Conservation (phyloP, 2,797 vertebrate genomes). For the Cynodonichthys magdalenae region DNA sequence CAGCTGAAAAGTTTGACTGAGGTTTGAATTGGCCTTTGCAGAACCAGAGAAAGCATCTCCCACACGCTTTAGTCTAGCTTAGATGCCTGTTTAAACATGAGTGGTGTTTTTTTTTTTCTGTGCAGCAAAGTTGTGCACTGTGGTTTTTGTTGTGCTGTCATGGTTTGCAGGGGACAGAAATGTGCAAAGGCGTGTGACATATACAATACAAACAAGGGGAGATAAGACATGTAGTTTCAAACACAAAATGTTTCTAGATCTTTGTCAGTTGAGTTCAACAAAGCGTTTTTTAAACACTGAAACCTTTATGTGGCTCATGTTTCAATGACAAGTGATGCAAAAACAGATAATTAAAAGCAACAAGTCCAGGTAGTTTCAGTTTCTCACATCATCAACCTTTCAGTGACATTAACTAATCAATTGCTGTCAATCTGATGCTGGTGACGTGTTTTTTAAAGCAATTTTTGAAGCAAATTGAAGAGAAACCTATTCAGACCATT, state of each 20-base stretch:
- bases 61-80: slow-evolving; percentile 55
- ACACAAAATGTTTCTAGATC: background rate
- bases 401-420: too few species aligned
- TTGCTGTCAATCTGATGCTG: too few species aligned
- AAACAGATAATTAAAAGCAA: too few species aligned
- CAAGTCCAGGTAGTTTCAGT: too few species aligned
- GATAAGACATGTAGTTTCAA: background rate
- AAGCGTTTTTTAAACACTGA: too few species aligned
- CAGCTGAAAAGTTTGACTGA: slow-evolving; percentile 37
- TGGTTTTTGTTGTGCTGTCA: background rate
- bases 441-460: too few species aligned
- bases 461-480: too few species aligned
- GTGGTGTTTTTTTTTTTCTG: slow-evolving; percentile 4
- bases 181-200: slow-evolving; percentile 24
- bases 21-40: slow-evolving; percentile 49
- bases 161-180: slow-evolving; percentile 16
- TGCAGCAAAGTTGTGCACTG: background rate
- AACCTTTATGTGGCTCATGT: too few species aligned
- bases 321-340: too few species aligned
- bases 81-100: slow-evolving; percentile 27
- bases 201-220: slow-evolving; percentile 2
- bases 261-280: too few species aligned
- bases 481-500: too few species aligned
- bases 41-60: slow-evolving; percentile 43
- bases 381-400: too few species aligned